A percentile compares a stretch with the other conserved stretches of the same genome.
phyloP scores from a whole-genome alignment of 1,140 invertebrate species.

The Neodiprion lecontei region DNA sequence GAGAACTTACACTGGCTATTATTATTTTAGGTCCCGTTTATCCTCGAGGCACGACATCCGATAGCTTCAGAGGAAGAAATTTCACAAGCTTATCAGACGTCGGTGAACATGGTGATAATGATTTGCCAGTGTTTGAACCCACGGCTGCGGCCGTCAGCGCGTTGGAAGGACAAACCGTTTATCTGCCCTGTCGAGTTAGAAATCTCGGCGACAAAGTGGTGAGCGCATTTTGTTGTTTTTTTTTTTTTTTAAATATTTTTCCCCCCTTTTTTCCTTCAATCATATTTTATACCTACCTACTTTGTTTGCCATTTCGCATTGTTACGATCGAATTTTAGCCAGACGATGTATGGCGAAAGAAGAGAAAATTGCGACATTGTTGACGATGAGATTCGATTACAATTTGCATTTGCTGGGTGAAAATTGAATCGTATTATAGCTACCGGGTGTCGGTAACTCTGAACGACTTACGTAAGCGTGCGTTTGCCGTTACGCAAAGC shows the following conservation, averaged over 20 bases:
- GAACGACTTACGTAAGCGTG: too few relatives aligned
- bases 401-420: constrained; percentile 20
- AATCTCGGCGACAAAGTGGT: constrained; percentile 71
- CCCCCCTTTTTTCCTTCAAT: not conserved
- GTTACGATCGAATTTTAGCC: not conserved
- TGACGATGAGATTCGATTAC: constrained; percentile 11
- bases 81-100: not conserved
- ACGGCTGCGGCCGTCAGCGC: constrained; percentile 62
- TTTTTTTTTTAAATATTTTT: not conserved
- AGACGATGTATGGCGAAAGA: not conserved
- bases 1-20: too few relatives aligned
- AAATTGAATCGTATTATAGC: not conserved
- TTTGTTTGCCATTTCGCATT: not conserved
- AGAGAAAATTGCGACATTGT: not conserved
- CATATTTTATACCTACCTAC: not conserved
- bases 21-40: not conserved
- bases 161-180: constrained; percentile 66
- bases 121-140: constrained; percentile 54
- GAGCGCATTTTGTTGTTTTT: constrained; percentile 46
- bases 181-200: constrained; percentile 68
- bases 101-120: constrained; percentile 24
- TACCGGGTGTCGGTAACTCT: too few relatives aligned
- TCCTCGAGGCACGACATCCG: not conserved
- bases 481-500: not conserved
- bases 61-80: not conserved